A percentile compares a stretch with the other conserved stretches of the same genome.
These are phyloP conservation scores for Amphipyra berbera DNA, from an alignment of 2,888 invertebrate genomes.

Conservation along the genomic window DNA sequence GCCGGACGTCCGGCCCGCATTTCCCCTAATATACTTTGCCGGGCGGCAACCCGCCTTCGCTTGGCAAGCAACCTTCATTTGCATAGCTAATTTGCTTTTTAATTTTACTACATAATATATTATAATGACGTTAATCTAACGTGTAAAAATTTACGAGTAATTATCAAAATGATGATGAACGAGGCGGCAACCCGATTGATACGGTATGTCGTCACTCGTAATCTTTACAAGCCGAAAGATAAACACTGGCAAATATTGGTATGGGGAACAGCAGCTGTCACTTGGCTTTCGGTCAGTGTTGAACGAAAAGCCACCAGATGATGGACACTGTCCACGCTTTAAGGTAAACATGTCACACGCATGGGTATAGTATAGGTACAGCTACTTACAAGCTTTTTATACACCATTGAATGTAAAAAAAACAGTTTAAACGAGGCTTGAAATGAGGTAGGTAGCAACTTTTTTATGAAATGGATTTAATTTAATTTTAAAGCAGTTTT, in stretches of 20 bases:
- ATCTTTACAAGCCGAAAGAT: constrained; percentile 62
- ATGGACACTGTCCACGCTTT: constrained; percentile 62
- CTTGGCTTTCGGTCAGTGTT: constrained; percentile 40
- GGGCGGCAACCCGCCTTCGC: constrained; percentile 55
- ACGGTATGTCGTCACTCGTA: constrained; percentile 51
- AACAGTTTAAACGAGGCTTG: not conserved
- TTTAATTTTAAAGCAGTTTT: no score
- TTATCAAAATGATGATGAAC: constrained; percentile 47
- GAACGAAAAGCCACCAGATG: constrained; percentile 50
- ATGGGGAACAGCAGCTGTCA: constrained; percentile 57
- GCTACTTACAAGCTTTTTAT: constrained; percentile 2
- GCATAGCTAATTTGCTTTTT: constrained; percentile 64
- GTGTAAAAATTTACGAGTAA: constrained; percentile 22
- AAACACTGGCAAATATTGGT: constrained; percentile 59
- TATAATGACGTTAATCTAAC: constrained; percentile 24
- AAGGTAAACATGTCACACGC: constrained; percentile 44
- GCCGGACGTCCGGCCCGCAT: constrained; percentile 81
- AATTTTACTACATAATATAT: constrained; percentile 36
- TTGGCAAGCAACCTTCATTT: constrained; percentile 58
- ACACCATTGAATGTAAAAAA: not conserved
- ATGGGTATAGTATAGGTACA: not conserved
- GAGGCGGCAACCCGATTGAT: constrained; percentile 43
- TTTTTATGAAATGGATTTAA: not conserved
- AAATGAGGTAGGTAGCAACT: not conserved
- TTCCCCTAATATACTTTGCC: constrained; percentile 69